phyloP scores from a whole-genome alignment of 2,113 vertebrate species.

The Crotophaga sulcirostris region DNA sequence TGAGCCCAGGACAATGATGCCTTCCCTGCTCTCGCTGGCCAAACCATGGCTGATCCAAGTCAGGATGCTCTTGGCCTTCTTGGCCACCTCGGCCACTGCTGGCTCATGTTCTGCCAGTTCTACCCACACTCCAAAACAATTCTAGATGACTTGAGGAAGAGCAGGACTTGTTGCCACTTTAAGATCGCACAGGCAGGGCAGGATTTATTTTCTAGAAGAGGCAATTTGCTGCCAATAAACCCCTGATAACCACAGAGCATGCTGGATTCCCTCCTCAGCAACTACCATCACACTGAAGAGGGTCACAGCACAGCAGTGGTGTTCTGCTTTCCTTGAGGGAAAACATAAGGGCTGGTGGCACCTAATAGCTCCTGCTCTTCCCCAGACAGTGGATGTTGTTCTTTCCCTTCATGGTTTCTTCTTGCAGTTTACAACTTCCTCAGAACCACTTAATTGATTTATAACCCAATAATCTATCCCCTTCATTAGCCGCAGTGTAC shows the following conservation, averaged over 20 bases:
- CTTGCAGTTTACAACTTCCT: constrained; percentile 18
- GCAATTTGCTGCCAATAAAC: not conserved
- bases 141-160: not conserved
- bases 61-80: too few relatives aligned
- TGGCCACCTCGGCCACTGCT: too few relatives aligned
- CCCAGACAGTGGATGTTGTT: not conserved
- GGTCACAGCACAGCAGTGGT: fast-evolving
- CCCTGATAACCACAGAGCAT: not conserved
- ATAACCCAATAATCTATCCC: constrained; percentile 42
- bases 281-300: not conserved
- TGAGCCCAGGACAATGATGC: too few relatives aligned
- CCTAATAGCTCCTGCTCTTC: not conserved
- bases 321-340: not conserved
- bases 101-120: not conserved
- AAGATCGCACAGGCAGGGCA: not conserved
- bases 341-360: not conserved
- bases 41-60: too few relatives aligned
- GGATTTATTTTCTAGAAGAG: not conserved
- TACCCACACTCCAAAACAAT: not conserved
- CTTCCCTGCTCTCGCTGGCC: too few relatives aligned
- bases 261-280: fast-evolving
- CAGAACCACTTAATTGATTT: constrained; percentile 51
- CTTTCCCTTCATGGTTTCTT: not conserved
- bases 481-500: not conserved
- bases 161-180: not conserved